Conservation (phyloP, 2,113 vertebrate species). For the Machaerirhynchus nigripectus region DNA sequence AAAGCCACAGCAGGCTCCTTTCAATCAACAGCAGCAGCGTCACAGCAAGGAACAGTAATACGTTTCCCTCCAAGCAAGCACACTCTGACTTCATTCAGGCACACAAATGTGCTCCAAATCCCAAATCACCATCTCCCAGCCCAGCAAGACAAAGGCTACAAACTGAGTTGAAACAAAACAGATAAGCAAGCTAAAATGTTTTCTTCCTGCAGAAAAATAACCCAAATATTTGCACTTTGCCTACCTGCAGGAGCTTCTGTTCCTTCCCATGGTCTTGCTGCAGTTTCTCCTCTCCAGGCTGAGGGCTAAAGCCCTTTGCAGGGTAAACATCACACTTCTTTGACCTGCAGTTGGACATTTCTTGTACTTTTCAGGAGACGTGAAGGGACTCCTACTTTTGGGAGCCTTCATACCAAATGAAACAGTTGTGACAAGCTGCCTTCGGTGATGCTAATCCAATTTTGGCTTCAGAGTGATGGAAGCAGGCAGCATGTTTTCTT, state of each 20-base stretch:
- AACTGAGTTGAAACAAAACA: conserved; percentile 41
- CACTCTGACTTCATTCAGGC: neutral
- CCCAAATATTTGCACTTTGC: neutral
- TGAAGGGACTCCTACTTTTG: neutral
- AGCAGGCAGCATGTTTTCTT: neutral
- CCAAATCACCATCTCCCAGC: neutral
- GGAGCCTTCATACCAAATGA: neutral
- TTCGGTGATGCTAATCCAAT: neutral
- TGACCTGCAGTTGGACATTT: neutral
- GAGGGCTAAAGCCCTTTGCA: neutral
- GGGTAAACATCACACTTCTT: neutral
- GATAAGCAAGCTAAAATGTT: neutral
- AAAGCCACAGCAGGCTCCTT: conserved; percentile 48
- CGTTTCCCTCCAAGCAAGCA: conserved; percentile 22
- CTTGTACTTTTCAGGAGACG: neutral
- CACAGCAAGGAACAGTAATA: conserved; percentile 24
- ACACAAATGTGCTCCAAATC: conserved; percentile 25
- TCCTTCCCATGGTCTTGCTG: neutral
- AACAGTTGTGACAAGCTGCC: neutral
- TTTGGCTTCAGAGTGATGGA: neutral
- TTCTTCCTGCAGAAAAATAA: neutral
- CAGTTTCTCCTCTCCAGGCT: neutral
- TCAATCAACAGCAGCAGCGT: conserved; percentile 28
- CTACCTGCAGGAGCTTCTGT: neutral
- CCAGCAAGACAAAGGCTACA: conserved; percentile 45